Percentiles rank a stretch among this genome's conserved stretches.
Evolutionary conservation across 2,888 invertebrate genomes (phyloP).

Genomic region (Coleophora flavipennella): DNA sequence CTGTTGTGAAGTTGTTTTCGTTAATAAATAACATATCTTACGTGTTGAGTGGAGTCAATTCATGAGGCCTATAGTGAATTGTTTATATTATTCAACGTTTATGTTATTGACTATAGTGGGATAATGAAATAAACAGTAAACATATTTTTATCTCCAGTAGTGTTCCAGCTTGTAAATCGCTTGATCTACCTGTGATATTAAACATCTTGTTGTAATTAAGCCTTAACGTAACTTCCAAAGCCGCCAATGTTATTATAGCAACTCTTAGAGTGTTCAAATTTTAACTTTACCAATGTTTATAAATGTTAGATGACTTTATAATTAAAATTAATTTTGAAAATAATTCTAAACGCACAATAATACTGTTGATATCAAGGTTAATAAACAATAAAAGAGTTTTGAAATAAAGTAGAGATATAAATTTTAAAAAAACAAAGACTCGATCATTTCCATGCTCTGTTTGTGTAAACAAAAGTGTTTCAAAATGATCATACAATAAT

Average conservation of each 20-base stretch:
- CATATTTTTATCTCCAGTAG: conserved; percentile 43
- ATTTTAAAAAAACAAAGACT: conserved; percentile 6
- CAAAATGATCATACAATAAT: conserved; percentile 32
- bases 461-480: conserved; percentile 8
- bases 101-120: conserved; percentile 26
- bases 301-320: conserved; percentile 26
- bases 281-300: conserved; percentile 24
- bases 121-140: conserved; percentile 29
- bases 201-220: conserved; percentile 35
- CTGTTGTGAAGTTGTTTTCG: conserved; percentile 40
- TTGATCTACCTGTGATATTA: conserved; percentile 67
- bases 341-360: conserved; percentile 20
- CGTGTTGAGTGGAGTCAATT: conserved; percentile 58
- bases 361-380: neutral
- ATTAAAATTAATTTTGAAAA: conserved; percentile 11
- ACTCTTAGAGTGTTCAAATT: conserved; percentile 47
- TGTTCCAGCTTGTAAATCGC: conserved; percentile 67
- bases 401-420: conserved; percentile 2
- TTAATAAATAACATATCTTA: conserved; percentile 43
- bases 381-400: conserved; percentile 4
- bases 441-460: neutral
- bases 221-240: conserved; percentile 32
- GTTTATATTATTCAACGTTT: conserved; percentile 37
- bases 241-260: conserved; percentile 38
- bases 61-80: conserved; percentile 48